Evolutionary conservation across 2,113 vertebrate genomes (phyloP).

Genomic region (Haemorhous mexicanus): DNA sequence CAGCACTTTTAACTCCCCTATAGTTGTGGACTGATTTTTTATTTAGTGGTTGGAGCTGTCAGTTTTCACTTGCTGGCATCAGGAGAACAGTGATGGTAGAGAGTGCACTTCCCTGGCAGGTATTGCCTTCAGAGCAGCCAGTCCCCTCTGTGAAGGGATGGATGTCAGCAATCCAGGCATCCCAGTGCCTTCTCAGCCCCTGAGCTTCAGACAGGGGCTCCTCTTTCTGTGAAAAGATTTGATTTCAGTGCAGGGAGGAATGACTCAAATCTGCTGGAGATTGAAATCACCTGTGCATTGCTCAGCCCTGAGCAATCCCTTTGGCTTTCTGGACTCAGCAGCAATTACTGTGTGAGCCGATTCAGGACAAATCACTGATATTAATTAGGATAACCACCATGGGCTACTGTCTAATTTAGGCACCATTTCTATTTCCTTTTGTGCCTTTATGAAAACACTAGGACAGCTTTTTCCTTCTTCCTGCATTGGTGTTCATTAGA

Average conservation of each 20-base stretch:
- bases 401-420: constrained; percentile 13
- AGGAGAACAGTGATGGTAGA: not conserved
- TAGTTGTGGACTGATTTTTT: not conserved
- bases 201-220: not conserved
- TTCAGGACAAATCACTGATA: not conserved
- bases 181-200: not conserved
- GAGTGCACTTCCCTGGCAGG: not conserved
- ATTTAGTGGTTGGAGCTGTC: not conserved
- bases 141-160: not conserved
- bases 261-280: not conserved
- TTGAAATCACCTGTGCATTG: not conserved
- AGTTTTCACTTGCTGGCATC: not conserved
- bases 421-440: constrained; percentile 9
- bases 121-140: not conserved
- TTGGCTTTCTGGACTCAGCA: not conserved
- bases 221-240: not conserved
- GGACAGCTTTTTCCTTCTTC: not conserved
- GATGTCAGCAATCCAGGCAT: not conserved
- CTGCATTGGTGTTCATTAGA: not conserved
- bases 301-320: not conserved
- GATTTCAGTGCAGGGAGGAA: not conserved
- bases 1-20: not conserved
- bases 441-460: not conserved
- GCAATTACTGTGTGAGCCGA: not conserved
- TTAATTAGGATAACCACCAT: constrained; percentile 38